Conservation (phyloP, 2,888 invertebrate genomes). For the Hermaeophaga mercurialis region DNA sequence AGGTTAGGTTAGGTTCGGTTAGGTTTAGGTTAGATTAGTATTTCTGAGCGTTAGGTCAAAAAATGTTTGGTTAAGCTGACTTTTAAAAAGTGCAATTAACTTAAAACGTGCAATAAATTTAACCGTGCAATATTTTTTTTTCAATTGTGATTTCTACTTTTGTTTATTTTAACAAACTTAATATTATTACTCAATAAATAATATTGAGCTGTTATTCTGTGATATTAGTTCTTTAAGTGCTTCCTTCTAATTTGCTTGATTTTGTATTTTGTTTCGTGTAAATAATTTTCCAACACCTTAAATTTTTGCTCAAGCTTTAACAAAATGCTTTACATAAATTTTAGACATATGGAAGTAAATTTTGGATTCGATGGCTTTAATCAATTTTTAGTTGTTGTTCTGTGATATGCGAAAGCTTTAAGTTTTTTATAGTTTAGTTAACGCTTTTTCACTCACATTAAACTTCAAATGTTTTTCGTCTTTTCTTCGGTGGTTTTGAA, state of each 20-base stretch:
- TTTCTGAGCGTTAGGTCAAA: conserved; percentile 10
- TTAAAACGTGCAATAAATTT: conserved; percentile 30
- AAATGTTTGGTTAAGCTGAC: conserved; percentile 33
- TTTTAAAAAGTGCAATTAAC: conserved; percentile 34
- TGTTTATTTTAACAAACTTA: conserved; percentile 11
- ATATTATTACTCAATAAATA: too few species aligned
- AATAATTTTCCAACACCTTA: conserved; percentile 48
- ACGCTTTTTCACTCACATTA: conserved; percentile 21
- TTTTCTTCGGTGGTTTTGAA: conserved; percentile 33
- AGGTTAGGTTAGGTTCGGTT: too few species aligned
- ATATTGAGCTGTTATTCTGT: too few species aligned
- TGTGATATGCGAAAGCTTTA: conserved; percentile 39
- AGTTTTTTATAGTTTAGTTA: conserved; percentile 12
- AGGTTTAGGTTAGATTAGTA: not conserved
- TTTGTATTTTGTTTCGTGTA: conserved; percentile 26
- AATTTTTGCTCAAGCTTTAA: conserved; percentile 57
- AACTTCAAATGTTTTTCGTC: conserved; percentile 29
- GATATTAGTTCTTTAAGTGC: conserved; percentile 26
- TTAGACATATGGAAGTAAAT: not conserved
- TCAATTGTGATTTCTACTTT: conserved; percentile 26
- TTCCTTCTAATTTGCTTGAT: not conserved
- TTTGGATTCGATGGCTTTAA: conserved; percentile 29
- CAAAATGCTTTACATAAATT: too few species aligned
- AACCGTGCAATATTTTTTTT: conserved; percentile 27
- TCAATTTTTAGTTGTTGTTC: conserved; percentile 22